Evolutionary conservation across 2,113 vertebrate species (phyloP).

Genomic region (Cyphomyrus plagiostoma): DNA sequence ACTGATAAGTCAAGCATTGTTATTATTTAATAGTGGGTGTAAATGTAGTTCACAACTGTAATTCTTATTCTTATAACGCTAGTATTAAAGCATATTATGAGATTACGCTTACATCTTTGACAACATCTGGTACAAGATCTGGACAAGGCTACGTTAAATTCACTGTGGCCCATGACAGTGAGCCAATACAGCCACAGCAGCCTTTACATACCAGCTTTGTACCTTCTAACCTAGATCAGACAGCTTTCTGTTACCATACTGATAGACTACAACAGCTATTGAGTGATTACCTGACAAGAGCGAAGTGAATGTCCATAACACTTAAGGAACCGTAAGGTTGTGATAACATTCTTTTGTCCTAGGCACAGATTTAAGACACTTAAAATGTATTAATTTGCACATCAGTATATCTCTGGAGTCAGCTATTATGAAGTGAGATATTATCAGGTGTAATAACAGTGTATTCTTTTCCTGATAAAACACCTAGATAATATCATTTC

Average conservation of each 20-base stretch:
- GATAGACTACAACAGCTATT: background rate
- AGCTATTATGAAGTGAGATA: background rate
- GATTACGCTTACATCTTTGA: background rate
- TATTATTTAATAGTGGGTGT: background rate
- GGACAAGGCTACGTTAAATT: background rate
- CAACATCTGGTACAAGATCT: background rate
- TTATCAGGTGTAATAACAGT: background rate
- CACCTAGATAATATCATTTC: background rate
- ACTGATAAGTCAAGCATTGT: background rate
- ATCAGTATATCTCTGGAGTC: background rate
- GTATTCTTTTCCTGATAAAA: background rate
- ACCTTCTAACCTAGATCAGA: background rate
- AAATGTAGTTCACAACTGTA: background rate
- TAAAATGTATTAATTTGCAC: background rate
- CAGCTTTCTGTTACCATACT: background rate
- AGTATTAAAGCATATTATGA: background rate
- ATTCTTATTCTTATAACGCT: background rate
- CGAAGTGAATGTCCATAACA: background rate
- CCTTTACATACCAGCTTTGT: background rate
- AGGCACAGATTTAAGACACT: background rate
- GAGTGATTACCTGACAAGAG: background rate
- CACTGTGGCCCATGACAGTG: background rate
- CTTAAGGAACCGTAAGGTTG: background rate
- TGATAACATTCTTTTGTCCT: background rate
- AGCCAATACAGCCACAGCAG: background rate